Percentiles rank a stretch among this genome's conserved stretches.
phyloP scores from a whole-genome alignment of 2,888 invertebrate genomes.

The Philaethria dido region DNA sequence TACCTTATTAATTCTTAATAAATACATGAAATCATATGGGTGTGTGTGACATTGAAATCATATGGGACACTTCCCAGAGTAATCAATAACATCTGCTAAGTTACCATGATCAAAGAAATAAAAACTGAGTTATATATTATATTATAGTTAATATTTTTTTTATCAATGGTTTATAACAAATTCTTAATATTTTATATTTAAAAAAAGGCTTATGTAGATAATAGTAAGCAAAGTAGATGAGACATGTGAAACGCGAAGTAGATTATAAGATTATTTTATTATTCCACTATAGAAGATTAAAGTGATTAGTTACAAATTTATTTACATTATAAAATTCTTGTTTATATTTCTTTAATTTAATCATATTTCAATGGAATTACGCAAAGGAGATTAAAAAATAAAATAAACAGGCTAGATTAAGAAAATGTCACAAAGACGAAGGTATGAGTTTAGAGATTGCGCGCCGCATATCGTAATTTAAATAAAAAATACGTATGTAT shows the following conservation, averaged over 20 bases:
- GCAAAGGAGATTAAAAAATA: background rate
- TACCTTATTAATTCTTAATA: background rate
- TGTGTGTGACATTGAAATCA: constrained; percentile 11
- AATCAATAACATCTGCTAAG: constrained; percentile 16
- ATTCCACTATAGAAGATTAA: background rate
- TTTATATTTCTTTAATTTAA: background rate
- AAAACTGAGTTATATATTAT: background rate
- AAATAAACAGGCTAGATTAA: background rate
- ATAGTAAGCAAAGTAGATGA: background rate
- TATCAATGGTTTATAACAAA: background rate
- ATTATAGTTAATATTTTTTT: background rate
- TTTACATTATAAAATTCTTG: background rate
- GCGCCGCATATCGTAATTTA: constrained; percentile 17
- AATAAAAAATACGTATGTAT: background rate
- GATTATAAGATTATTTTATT: background rate
- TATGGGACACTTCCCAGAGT: constrained; percentile 3
- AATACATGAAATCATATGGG: constrained; percentile 10
- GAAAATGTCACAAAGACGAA: constrained; percentile 8
- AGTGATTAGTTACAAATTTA: background rate
- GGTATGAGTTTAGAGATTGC: constrained; percentile 16
- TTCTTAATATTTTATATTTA: background rate
- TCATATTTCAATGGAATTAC: background rate
- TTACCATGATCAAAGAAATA: background rate
- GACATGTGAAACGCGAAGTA: too few relatives aligned
- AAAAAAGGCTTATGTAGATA: background rate